Percentiles rank a stretch among this genome's conserved stretches.
phyloP scores from a whole-genome alignment of 2,113 vertebrate species.

The Bettongia penicillata region DNA sequence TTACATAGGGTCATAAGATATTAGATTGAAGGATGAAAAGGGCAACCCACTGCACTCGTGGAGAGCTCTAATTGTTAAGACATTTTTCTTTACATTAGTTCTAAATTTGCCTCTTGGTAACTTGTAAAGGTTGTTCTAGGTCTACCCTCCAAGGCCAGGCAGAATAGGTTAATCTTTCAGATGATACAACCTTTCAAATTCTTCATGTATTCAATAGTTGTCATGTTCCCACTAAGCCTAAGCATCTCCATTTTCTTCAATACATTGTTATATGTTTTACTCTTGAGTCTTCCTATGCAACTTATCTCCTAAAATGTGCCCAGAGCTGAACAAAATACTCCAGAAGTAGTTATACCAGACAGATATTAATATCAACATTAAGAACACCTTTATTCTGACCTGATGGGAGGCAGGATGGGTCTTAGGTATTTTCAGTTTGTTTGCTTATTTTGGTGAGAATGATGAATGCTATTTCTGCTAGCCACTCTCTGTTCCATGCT shows the following conservation, averaged over 20 bases:
- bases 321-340: background rate
- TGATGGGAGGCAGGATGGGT: background rate
- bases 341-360: background rate
- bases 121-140: background rate
- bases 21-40: background rate
- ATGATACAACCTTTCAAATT: background rate
- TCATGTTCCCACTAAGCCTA: background rate
- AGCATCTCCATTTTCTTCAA: background rate
- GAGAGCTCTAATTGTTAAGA: background rate
- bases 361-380: background rate
- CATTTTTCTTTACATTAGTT: background rate
- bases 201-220: background rate
- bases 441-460: background rate
- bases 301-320: background rate
- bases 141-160: background rate
- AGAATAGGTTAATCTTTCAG: background rate
- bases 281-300: background rate
- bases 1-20: background rate
- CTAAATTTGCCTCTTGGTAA: background rate
- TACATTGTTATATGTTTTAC: background rate
- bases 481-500: constrained; percentile 27
- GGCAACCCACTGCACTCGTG: background rate
- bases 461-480: constrained; percentile 18
- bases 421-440: background rate
- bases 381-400: background rate